Evolutionary conservation across 1,140 invertebrate genomes (phyloP).

Genomic region (Sarcophaga bullata): DNA sequence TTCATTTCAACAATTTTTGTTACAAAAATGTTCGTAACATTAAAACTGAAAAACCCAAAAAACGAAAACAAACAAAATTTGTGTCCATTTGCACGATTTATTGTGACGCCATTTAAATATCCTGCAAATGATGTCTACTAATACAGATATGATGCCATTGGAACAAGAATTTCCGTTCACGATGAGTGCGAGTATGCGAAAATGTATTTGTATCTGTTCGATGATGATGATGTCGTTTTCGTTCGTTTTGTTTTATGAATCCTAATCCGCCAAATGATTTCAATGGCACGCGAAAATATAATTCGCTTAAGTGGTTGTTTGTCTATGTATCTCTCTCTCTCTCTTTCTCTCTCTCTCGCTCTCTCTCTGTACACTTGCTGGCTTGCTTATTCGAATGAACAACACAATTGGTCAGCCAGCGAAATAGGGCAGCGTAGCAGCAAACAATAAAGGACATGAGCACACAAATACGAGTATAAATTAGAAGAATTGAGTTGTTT

Average conservation of each 20-base stretch:
- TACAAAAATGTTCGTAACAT: too few species aligned
- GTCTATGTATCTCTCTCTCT: background rate
- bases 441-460: background rate
- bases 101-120: slow-evolving; percentile 4
- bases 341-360: background rate
- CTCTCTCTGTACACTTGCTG: background rate
- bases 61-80: background rate
- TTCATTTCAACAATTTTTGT: too few species aligned
- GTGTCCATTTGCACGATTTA: background rate
- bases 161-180: too few species aligned
- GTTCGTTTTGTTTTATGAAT: background rate
- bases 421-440: background rate
- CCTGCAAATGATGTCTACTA: background rate
- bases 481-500: background rate
- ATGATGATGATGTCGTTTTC: background rate
- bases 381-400: background rate
- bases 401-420: background rate
- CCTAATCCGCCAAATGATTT: slow-evolving; percentile 38
- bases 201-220: background rate
- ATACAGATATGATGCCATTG: too few species aligned
- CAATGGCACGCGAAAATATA: slow-evolving; percentile 38
- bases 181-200: background rate
- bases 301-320: slow-evolving; percentile 38
- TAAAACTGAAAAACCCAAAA: background rate
- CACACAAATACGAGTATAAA: background rate